Evolutionary conservation across 2,888 invertebrate genomes (phyloP).

Genomic region (Matsumyia berberina): DNA sequence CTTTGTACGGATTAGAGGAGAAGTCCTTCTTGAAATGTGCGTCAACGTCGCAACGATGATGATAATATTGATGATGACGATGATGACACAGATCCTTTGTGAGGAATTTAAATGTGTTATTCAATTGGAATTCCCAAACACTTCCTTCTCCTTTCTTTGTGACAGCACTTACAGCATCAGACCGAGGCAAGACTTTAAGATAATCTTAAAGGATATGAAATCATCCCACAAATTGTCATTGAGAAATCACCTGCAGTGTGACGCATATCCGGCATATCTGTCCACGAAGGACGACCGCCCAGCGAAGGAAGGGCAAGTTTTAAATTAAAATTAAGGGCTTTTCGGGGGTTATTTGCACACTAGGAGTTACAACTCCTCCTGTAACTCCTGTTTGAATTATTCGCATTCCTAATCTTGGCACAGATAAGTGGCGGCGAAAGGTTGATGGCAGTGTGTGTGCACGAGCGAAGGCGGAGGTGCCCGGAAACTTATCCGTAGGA

Average conservation of each 20-base stretch:
- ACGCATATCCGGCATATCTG: too few species aligned
- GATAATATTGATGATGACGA: conserved; percentile 1
- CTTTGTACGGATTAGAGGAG: conserved; percentile 15
- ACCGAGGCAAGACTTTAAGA: conserved; percentile 1
- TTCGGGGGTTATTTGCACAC: neutral
- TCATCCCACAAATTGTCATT: conserved; percentile 12
- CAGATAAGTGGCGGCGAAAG: neutral
- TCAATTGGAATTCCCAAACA: conserved; percentile 35
- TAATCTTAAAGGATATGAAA: conserved; percentile 11
- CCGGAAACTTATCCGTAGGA: conserved; percentile 24
- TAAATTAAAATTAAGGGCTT: conserved; percentile 5
- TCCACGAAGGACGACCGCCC: too few species aligned
- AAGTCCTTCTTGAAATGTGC: conserved; percentile 8
- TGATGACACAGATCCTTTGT: conserved; percentile 34
- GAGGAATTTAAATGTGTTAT: conserved; percentile 37
- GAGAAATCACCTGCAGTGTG: conserved; percentile 29
- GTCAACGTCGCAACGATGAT: conserved; percentile 10
- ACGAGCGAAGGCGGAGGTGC: neutral
- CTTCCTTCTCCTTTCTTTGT: neutral
- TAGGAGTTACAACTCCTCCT: neutral
- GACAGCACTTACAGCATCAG: neutral
- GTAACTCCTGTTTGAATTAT: conserved; percentile 55
- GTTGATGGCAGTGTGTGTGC: neutral
- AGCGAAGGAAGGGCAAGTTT: neutral
- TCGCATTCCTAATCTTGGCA: conserved; percentile 56